These are phyloP conservation scores for Andrena minutula DNA, from an alignment of 2,888 invertebrate species.

Conservation along the genomic window DNA sequence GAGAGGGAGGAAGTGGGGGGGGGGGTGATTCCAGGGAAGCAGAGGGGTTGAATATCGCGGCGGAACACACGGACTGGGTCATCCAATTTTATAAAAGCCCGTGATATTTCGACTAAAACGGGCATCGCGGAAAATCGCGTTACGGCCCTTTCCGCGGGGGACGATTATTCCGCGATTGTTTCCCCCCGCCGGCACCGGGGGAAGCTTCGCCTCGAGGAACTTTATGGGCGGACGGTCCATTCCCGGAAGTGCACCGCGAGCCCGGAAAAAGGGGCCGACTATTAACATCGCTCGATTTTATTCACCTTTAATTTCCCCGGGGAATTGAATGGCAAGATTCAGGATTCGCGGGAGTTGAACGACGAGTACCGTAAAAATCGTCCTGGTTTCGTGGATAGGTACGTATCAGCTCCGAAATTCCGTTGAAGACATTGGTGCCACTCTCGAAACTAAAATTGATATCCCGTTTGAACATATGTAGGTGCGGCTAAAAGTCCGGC, in stretches of 20 bases:
- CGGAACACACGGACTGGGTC: slow-evolving; percentile 7
- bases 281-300: slow-evolving; percentile 55
- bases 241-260: slow-evolving; percentile 26
- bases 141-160: slow-evolving; percentile 20
- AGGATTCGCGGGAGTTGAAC: slow-evolving; percentile 25
- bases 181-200: neutral
- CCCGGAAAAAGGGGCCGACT: slow-evolving; percentile 19
- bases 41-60: neutral
- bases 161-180: slow-evolving; percentile 46
- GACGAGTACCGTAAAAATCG: slow-evolving; percentile 7
- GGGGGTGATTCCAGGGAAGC: neutral
- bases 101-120: slow-evolving; percentile 55
- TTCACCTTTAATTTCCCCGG: slow-evolving; percentile 48
- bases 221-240: slow-evolving; percentile 42
- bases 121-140: slow-evolving; percentile 55
- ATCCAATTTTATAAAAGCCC: slow-evolving; percentile 61
- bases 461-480: no score
- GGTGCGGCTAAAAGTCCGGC: no score
- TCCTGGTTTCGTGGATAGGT: neutral
- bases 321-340: slow-evolving; percentile 50
- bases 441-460: no score
- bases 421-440: neutral
- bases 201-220: slow-evolving; percentile 30
- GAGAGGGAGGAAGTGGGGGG: neutral
- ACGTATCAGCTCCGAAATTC: neutral